Conservation (phyloP, 2,113 vertebrate genomes). For the Pycnonotus jocosus region DNA sequence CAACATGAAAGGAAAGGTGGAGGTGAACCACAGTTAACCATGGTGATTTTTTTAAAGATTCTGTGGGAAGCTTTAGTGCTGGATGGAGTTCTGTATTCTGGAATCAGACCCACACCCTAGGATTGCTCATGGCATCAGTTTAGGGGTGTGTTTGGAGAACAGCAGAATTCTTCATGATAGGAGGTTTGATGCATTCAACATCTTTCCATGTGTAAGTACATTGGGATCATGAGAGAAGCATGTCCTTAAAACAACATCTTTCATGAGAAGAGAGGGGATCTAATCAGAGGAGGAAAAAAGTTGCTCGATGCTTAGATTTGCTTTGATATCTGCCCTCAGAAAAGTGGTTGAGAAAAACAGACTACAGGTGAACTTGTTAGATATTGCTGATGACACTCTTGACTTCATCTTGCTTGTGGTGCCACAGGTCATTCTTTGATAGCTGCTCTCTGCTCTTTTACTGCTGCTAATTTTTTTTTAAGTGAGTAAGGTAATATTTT, state of each 20-base stretch:
- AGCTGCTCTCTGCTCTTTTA: neutral
- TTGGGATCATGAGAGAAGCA: neutral
- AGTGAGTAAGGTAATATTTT: neutral
- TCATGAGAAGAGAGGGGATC: neutral
- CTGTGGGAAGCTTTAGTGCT: neutral
- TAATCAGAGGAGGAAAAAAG: neutral
- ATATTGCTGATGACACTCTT: neutral
- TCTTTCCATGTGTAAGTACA: rapidly evolving
- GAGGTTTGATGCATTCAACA: rapidly evolving
- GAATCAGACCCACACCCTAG: neutral
- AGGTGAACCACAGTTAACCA: neutral
- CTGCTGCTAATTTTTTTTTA: neutral
- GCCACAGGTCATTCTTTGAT: neutral
- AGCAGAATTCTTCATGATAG: neutral
- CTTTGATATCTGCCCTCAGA: neutral
- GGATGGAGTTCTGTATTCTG: neutral
- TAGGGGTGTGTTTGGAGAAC: neutral
- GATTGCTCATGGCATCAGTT: neutral
- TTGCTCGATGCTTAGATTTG: neutral
- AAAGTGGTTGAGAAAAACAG: neutral
- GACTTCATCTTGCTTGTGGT: neutral
- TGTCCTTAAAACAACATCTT: neutral
- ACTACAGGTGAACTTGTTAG: neutral
- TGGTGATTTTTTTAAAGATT: neutral
- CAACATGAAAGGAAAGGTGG: neutral